phyloP scores from a whole-genome alignment of 2,797 vertebrate species.

The Falco peregrinus region DNA sequence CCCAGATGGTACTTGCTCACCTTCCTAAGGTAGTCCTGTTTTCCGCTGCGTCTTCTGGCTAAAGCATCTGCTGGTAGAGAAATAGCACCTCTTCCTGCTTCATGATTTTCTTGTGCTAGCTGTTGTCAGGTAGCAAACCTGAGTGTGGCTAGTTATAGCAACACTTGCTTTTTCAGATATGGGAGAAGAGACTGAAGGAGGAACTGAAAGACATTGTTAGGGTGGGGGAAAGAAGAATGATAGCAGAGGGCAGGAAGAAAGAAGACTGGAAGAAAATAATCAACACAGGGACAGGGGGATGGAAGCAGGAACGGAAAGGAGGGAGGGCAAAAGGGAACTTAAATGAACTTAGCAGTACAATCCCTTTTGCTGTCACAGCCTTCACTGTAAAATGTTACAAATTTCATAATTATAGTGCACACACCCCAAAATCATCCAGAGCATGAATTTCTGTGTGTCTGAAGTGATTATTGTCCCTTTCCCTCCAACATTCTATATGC shows the following conservation, averaged over 20 bases:
- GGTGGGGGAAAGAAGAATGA: background rate
- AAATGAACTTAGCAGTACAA: background rate
- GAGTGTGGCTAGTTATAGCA: background rate
- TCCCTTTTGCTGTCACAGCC: background rate
- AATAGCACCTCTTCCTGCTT: background rate
- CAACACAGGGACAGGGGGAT: background rate
- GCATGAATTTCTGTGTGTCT: background rate
- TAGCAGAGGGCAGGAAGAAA: background rate
- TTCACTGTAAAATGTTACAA: background rate
- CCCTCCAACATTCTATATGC: background rate
- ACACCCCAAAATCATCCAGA: background rate
- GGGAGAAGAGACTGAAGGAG: background rate
- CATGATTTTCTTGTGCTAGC: background rate
- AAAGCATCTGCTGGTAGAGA: conserved; percentile 8
- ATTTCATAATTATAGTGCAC: fast-evolving
- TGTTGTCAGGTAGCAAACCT: background rate
- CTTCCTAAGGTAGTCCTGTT: conserved; percentile 33
- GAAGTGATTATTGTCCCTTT: background rate
- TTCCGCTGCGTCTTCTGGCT: conserved; percentile 20
- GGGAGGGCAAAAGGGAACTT: background rate
- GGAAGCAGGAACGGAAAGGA: background rate
- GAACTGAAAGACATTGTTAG: background rate
- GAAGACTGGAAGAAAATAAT: background rate
- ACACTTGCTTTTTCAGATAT: background rate
- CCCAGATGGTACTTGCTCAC: background rate